Percentiles rank a stretch among this genome's conserved stretches.
These are phyloP conservation scores for Lycaena phlaeas DNA, from an alignment of 2,888 invertebrate genomes.

Conservation along the genomic window DNA sequence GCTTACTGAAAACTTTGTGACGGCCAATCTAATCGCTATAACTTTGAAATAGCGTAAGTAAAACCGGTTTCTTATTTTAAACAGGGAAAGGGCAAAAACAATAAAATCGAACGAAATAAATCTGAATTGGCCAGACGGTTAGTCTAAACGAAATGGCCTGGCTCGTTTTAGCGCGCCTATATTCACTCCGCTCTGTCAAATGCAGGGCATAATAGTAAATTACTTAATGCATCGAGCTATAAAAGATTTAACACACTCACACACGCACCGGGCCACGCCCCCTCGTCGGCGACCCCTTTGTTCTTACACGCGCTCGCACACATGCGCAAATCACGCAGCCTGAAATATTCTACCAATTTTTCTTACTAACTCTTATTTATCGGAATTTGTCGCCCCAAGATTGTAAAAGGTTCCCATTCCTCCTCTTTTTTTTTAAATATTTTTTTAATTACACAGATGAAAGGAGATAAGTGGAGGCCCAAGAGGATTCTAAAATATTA, in stretches of 20 bases:
- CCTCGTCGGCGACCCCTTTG: slow-evolving; percentile 38
- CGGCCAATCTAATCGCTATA: too few relatives aligned
- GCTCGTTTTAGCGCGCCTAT: slow-evolving; percentile 3
- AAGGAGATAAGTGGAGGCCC: slow-evolving; percentile 13
- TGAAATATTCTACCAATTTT: slow-evolving; percentile 47
- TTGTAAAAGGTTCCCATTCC: slow-evolving; percentile 18
- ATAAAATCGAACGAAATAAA: neutral
- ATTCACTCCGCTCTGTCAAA: slow-evolving; percentile 39
- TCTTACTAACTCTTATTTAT: slow-evolving; percentile 47
- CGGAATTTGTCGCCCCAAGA: slow-evolving; percentile 29
- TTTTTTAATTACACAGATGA: slow-evolving; percentile 9
- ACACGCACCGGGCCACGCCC: slow-evolving; percentile 37
- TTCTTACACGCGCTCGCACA: slow-evolving; percentile 33
- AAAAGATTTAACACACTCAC: slow-evolving; percentile 60
- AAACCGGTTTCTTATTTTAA: too few relatives aligned
- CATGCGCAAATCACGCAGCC: slow-evolving; percentile 46
- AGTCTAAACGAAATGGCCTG: neutral
- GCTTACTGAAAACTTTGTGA: too few relatives aligned
- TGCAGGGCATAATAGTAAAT: slow-evolving; percentile 66
- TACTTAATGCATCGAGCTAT: slow-evolving; percentile 71
- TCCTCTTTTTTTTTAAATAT: slow-evolving; percentile 16
- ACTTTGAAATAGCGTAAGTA: too few relatives aligned
- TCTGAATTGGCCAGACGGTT: neutral
- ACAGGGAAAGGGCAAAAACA: neutral
- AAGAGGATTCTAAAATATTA: slow-evolving; percentile 18